Conservation (phyloP, 2,888 invertebrate genomes). For the Smittia sp. region DNA sequence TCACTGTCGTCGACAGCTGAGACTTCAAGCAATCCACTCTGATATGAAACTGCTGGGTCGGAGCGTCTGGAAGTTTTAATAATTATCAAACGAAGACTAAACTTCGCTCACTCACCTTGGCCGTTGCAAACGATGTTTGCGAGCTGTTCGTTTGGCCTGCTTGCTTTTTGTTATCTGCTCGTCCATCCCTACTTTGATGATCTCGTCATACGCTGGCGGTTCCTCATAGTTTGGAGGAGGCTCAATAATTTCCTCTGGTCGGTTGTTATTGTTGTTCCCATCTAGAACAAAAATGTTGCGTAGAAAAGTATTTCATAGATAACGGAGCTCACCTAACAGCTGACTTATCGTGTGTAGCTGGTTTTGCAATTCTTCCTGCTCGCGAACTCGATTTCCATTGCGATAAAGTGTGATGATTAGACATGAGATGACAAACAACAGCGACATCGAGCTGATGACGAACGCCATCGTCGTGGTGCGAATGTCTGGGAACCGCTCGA, state of each 20-base stretch:
- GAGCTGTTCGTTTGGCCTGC: conserved; percentile 43
- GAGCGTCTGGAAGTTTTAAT: conserved; percentile 22
- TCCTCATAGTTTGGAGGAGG: conserved; percentile 69
- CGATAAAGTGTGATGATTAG: conserved; percentile 63
- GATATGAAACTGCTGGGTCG: conserved; percentile 35
- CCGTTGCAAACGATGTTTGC: conserved; percentile 44
- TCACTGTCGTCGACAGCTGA: background rate
- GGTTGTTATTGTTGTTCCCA: conserved; percentile 53
- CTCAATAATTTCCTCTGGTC: conserved; percentile 55
- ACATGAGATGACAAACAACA: conserved; percentile 62
- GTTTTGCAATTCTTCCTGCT: conserved; percentile 64
- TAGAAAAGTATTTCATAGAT: background rate
- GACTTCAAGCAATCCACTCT: background rate
- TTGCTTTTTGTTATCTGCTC: conserved; percentile 50
- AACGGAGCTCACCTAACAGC: conserved; percentile 57
- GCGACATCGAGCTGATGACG: conserved; percentile 60
- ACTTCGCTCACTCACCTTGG: conserved; percentile 15
- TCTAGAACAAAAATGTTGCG: conserved; percentile 44
- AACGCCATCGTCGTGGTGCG: conserved; percentile 66
- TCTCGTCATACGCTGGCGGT: conserved; percentile 69
- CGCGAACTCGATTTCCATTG: conserved; percentile 61
- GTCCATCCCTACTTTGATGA: conserved; percentile 59
- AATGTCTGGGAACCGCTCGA: conserved; percentile 63
- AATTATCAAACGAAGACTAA: background rate
- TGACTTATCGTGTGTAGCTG: conserved; percentile 68